Evolutionary conservation across 1,140 invertebrate species (phyloP).

Genomic region (Drosophila albomicans): DNA sequence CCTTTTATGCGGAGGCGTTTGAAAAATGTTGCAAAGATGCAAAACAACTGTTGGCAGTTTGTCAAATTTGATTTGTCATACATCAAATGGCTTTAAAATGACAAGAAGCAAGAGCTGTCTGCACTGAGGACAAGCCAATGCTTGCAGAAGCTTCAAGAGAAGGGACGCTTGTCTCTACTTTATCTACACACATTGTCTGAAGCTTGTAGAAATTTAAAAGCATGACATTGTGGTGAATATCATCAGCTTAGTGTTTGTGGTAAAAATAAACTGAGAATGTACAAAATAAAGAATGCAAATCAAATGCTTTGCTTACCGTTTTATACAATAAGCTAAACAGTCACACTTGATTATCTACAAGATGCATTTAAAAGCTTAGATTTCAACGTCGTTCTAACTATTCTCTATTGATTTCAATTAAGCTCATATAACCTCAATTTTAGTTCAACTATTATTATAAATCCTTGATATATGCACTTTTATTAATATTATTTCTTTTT

Average conservation of each 20-base stretch:
- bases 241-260: slow-evolving; percentile 20
- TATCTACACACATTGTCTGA: background rate
- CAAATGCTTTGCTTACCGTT: background rate
- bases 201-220: slow-evolving; percentile 8
- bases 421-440: too few relatives aligned
- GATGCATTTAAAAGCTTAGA: background rate
- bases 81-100: slow-evolving; percentile 81
- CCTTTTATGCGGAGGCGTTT: slow-evolving; percentile 28
- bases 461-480: too few relatives aligned
- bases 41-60: slow-evolving; percentile 82
- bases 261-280: slow-evolving; percentile 2
- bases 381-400: too few relatives aligned
- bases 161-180: background rate
- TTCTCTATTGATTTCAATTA: too few relatives aligned
- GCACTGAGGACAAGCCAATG: slow-evolving; percentile 37
- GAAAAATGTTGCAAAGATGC: slow-evolving; percentile 78
- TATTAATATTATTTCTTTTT: too few relatives aligned
- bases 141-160: background rate
- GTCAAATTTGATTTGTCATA: slow-evolving; percentile 83
- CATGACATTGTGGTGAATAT: slow-evolving; percentile 16
- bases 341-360: background rate
- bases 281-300: background rate
- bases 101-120: slow-evolving; percentile 55
- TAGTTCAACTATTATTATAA: too few relatives aligned
- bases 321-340: background rate